Base-by-base conservation (phyloP, 2,113 vertebrate species). In the Bombycilla garrulus region DNA sequence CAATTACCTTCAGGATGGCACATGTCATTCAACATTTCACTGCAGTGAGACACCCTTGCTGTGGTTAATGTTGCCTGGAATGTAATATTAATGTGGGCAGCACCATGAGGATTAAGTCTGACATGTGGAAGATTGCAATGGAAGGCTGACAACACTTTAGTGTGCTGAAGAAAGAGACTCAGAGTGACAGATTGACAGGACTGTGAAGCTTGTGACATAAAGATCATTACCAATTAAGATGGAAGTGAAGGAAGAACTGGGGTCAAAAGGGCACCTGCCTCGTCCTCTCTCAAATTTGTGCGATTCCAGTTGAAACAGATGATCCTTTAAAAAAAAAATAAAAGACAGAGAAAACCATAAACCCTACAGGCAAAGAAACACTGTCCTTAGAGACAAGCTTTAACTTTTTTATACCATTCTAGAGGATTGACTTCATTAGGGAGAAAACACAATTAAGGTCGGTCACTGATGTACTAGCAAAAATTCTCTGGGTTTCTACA, bases 241-340 rank as follows among this genome's bases (percentile, higher is more conserved):
- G 44, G 99, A 99, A 50, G 98, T 98, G 92, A 98, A 99, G 89
- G 99, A 98, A 91, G 99, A 99, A 93, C 96, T 98, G 92, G 98
- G 98, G 95, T 99, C 99, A 77, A 98, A 99, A 5, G 99, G 99
- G 93, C 99, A 99, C 89, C 98, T 98, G 82, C 99, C 99, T 97
- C 98, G 98, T 94, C 99, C 99, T 89, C 98, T 98, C 86, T 99
- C 98, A 36, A 98, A 81, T 86, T 98, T 98, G 84, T 99, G 98
- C 2, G 95, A 96, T 92, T 99, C 98, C 96, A 99, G 96, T 60
- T 97, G 95, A 97, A 99, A 99, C 65, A 97, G 91, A 51, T 96
- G 98, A 77, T 98, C 98, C 99, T 99, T 96, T 47, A 85, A 93
- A 93, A 90, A 58, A 91, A 76, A 95, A 71, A 42, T 13, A 42